Evolutionary conservation across 2,113 vertebrate species (phyloP), one percentile per base, ranked within the genome.

Genomic region (Pedionomus torquatus): DNA sequence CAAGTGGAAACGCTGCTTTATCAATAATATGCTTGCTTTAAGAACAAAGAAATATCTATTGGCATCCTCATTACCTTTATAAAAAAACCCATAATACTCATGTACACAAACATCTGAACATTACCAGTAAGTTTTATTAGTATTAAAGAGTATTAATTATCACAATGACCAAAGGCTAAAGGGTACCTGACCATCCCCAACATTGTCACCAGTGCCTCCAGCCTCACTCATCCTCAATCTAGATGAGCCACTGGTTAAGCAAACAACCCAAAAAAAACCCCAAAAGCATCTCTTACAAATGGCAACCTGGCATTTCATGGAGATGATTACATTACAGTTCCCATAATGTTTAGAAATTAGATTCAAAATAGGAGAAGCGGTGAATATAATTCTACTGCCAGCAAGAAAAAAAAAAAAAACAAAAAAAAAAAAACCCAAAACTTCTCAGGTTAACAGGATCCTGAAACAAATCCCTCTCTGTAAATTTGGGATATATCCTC

Each of bases 261-360:
- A 69, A 70, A n/a, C 7, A 49, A 33, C 7, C 3, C 41, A 41
- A 1, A 23, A 30, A 74, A 55, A 19, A 2, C 0, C 10, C 15
- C 52, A 5, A 3, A 69, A 66, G 21, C 19, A 24, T 44, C 66
- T 79, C 44, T 84, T 49, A n/a, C 11, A 41, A 93, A 57, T 26
- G 10, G 28, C 43, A 91, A 72, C 21, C 39, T 52, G 41, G 49
- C 46, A 58, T 84, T 80, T 80, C 31, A 83, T 5, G 13, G 15
- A 64, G 68, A 46, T 1, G 1, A 75, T 43, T 75, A 89, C 44
- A 52, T 86, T 68, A 79, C 26, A 52, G 76, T 61, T 87, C 44
- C 54, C 51, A 55, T 31, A 83, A 91, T 10, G 4, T 33, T 93
- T 78, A 83, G 55, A 76, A 89, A 80, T 58, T 43, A 60, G 24